A percentile compares a stretch with the other conserved stretches of the same genome.
Evolutionary conservation across 2,888 invertebrate genomes (phyloP).

Genomic region (Rotaria magnacalcarata): DNA sequence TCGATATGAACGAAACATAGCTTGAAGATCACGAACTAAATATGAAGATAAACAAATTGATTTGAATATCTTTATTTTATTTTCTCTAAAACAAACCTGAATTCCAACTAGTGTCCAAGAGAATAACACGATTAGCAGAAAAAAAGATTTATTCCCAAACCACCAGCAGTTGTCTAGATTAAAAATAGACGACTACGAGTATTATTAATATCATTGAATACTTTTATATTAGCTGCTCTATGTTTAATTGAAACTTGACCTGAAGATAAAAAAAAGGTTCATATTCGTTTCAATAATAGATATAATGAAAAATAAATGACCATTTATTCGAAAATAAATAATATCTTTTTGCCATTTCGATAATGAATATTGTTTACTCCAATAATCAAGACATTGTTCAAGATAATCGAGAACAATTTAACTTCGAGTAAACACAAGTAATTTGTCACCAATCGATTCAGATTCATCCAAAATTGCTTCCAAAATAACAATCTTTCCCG

Average conservation of each 20-base stretch:
- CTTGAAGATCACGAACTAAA: slow-evolving; percentile 82
- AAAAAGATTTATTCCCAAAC: slow-evolving; percentile 92
- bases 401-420: slow-evolving; percentile 80
- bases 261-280: neutral
- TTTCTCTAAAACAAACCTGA: slow-evolving; percentile 61
- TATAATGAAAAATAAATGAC: slow-evolving; percentile 69
- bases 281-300: slow-evolving; percentile 54
- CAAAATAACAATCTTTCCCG: slow-evolving; percentile 76
- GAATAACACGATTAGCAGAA: slow-evolving; percentile 91
- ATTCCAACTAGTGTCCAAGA: slow-evolving; percentile 99
- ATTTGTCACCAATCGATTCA: slow-evolving; percentile 89
- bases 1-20: slow-evolving; percentile 91
- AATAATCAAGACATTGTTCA: neutral
- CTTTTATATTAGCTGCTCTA: slow-evolving; percentile 76
- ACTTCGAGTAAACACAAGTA: slow-evolving; percentile 91
- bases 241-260: slow-evolving; percentile 64
- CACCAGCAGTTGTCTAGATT: slow-evolving; percentile 92
- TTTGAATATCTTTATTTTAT: neutral
- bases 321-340: slow-evolving; percentile 71
- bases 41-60: neutral
- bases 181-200: slow-evolving; percentile 71
- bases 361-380: slow-evolving; percentile 57
- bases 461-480: slow-evolving; percentile 83
- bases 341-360: slow-evolving; percentile 54
- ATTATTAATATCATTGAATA: slow-evolving; percentile 70